Evolutionary conservation across 1,140 invertebrate species (phyloP).

Genomic region (Apis cerana): DNA sequence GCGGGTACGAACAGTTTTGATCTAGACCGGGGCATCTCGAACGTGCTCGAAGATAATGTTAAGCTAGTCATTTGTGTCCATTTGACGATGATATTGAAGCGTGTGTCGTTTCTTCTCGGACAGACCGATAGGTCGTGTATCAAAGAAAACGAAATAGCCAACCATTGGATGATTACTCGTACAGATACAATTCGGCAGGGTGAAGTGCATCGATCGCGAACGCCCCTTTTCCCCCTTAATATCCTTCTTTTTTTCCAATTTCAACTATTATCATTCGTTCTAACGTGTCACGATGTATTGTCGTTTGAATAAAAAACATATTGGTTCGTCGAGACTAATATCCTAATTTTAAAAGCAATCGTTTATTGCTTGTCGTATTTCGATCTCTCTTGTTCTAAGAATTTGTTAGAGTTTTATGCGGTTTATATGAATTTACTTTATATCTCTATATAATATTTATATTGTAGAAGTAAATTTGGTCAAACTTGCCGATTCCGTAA

Average conservation of each 20-base stretch:
- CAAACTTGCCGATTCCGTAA: not conserved
- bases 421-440: not conserved
- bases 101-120: constrained; percentile 8
- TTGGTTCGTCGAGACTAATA: constrained; percentile 35
- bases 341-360: constrained; percentile 4
- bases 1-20: constrained; percentile 73
- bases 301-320: constrained; percentile 46
- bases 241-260: not conserved
- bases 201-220: not conserved
- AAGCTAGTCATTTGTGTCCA: constrained; percentile 71
- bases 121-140: not conserved
- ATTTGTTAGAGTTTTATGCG: not conserved
- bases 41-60: constrained; percentile 61
- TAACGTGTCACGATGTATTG: constrained; percentile 20
- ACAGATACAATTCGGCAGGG: not conserved
- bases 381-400: not conserved
- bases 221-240: not conserved
- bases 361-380: not conserved
- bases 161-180: constrained; percentile 1
- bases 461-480: constrained; percentile 16
- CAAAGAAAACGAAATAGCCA: not conserved
- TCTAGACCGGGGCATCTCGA: constrained; percentile 77
- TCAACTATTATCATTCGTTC: not conserved
- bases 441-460: constrained; percentile 5
- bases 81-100: constrained; percentile 39